Percentiles rank a stretch among this genome's conserved stretches.
Conservation (phyloP, 2,797 vertebrate genomes). For the Pangasius mekongensis region DNA sequence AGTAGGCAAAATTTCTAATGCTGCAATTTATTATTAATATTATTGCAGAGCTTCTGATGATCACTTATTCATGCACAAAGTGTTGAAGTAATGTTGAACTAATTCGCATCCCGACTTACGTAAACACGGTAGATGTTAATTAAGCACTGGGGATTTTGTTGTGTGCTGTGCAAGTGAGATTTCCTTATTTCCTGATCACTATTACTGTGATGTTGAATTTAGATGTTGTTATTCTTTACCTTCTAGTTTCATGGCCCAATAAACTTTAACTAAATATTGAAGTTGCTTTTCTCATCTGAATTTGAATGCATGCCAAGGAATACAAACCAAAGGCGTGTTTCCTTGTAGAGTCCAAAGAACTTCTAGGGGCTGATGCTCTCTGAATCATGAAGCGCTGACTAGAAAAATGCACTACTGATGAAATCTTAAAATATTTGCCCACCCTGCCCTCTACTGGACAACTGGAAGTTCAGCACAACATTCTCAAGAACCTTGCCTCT, state of each 20-base stretch:
- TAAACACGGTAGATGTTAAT: background rate
- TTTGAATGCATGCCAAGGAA: background rate
- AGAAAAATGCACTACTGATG: background rate
- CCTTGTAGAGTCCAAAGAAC: background rate
- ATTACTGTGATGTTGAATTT: background rate
- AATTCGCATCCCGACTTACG: background rate
- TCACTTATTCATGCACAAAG: background rate
- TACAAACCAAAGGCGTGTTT: background rate
- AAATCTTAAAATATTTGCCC: background rate
- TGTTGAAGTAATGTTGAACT: too few relatives aligned
- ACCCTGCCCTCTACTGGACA: constrained; percentile 39
- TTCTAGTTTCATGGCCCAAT: background rate
- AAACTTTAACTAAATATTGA: background rate
- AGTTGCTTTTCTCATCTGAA: background rate
- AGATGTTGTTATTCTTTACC: background rate
- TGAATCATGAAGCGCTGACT: background rate
- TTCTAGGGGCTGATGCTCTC: background rate
- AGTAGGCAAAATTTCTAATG: background rate
- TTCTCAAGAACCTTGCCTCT: background rate
- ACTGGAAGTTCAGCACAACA: background rate
- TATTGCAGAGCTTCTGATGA: constrained; percentile 6
- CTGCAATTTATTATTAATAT: background rate
- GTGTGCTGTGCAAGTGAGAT: background rate
- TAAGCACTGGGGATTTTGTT: background rate
- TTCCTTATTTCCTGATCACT: background rate